Percentiles rank a stretch among this genome's conserved stretches.
Evolutionary conservation across 2,113 vertebrate genomes (phyloP).

Genomic region (Anolis carolinensis): DNA sequence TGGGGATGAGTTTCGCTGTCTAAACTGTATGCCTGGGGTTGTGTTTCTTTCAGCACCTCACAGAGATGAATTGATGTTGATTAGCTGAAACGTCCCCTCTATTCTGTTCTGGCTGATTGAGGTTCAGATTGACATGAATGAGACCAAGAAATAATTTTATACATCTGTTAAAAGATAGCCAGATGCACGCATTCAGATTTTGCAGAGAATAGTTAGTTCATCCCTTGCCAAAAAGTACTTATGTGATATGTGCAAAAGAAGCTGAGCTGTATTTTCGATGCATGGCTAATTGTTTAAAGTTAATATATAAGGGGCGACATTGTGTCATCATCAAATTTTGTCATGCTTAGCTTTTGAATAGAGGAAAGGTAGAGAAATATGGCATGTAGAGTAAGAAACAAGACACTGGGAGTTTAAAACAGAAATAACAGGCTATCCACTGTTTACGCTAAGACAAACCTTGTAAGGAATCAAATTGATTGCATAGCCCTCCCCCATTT

Average conservation of each 20-base stretch:
- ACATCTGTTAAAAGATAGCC: conserved; percentile 16
- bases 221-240: not conserved
- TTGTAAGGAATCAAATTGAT: not conserved
- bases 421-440: not conserved
- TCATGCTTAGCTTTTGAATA: not conserved
- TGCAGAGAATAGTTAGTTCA: not conserved
- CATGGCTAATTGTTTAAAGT: not conserved
- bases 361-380: not conserved
- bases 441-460: not conserved
- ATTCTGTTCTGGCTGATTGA: conserved; percentile 27
- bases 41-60: conserved; percentile 50
- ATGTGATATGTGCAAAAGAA: not conserved
- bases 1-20: conserved; percentile 34
- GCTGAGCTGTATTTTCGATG: not conserved
- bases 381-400: not conserved
- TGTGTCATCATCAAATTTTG: not conserved
- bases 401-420: not conserved
- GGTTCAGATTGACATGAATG: not conserved
- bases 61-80: conserved; percentile 32
- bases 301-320: not conserved
- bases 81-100: conserved; percentile 32
- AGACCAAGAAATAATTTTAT: conserved; percentile 11
- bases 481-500: too few relatives aligned
- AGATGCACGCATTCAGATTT: conserved; percentile 2
- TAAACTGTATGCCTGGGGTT: conserved; percentile 12